Conservation (phyloP, 2,888 invertebrate genomes). For the Cotesia congregata region DNA sequence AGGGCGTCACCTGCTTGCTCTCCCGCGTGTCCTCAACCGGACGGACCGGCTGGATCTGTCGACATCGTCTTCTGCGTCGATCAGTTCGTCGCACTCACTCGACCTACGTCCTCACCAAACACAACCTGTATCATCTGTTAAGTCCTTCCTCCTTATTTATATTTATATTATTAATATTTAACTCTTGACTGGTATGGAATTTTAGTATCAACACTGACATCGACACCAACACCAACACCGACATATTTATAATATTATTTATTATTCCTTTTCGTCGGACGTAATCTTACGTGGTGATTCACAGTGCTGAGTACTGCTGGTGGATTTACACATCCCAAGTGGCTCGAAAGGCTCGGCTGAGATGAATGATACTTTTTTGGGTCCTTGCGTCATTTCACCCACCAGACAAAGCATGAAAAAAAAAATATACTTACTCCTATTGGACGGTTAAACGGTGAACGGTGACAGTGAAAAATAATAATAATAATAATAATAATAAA, state of each 20-base stretch:
- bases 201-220: neutral
- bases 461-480: constrained; percentile 11
- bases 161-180: neutral
- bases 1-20: constrained; percentile 51
- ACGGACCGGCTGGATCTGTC: constrained; percentile 41
- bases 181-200: neutral
- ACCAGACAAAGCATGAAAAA: neutral
- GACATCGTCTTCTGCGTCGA: constrained; percentile 45
- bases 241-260: neutral
- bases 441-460: constrained; percentile 1
- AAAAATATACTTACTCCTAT: neutral
- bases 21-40: constrained; percentile 43
- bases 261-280: neutral
- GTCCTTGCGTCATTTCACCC: neutral
- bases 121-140: constrained; percentile 31
- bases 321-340: neutral
- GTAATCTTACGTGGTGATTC: neutral
- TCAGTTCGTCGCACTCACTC: constrained; percentile 52
- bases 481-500: constrained; percentile 9
- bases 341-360: neutral
- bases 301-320: neutral
- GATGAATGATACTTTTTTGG: neutral
- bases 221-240: neutral
- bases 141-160: constrained; percentile 33
- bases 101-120: constrained; percentile 50